phyloP scores from a whole-genome alignment of 2,888 invertebrate species.

The Drosophila mettleri region DNA sequence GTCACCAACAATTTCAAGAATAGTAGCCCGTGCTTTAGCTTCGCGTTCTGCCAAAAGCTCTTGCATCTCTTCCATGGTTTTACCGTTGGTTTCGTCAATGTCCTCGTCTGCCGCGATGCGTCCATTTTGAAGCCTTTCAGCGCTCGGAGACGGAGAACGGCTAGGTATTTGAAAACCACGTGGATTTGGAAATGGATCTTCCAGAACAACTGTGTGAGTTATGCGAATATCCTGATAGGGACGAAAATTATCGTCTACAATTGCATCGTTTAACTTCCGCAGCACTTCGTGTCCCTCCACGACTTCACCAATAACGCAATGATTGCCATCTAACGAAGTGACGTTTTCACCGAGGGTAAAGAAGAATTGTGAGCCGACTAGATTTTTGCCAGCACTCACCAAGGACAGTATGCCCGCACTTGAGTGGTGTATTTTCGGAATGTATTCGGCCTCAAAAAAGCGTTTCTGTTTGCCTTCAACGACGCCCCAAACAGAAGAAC shows the following conservation, averaged over 20 bases:
- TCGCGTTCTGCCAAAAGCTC: conserved; percentile 96
- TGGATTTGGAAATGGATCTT: conserved; percentile 98
- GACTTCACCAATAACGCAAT: conserved; percentile 98
- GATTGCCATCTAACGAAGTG: conserved; percentile 94
- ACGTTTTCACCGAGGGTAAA: conserved; percentile 95
- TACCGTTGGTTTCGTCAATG: conserved; percentile 95
- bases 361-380: conserved; percentile 98
- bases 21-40: conserved; percentile 98
- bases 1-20: conserved; percentile 99
- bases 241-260: conserved; percentile 94
- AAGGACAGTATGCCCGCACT: conserved; percentile 95
- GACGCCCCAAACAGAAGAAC: conserved; percentile 94
- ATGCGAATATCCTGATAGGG: conserved; percentile 98
- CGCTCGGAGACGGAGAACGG: conserved; percentile 95
- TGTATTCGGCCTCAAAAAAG: conserved; percentile 95
- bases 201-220: conserved; percentile 97
- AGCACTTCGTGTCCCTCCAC: conserved; percentile 94
- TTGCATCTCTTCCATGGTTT: conserved; percentile 92
- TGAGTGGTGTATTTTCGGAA: conserved; percentile 96
- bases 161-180: conserved; percentile 91
- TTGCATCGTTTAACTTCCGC: conserved; percentile 95
- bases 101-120: conserved; percentile 97
- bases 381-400: conserved; percentile 96
- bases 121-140: conserved; percentile 92
- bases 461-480: conserved; percentile 94